Evolutionary conservation across 2,888 invertebrate genomes (phyloP).

Genomic region (Clusia tigrina): DNA sequence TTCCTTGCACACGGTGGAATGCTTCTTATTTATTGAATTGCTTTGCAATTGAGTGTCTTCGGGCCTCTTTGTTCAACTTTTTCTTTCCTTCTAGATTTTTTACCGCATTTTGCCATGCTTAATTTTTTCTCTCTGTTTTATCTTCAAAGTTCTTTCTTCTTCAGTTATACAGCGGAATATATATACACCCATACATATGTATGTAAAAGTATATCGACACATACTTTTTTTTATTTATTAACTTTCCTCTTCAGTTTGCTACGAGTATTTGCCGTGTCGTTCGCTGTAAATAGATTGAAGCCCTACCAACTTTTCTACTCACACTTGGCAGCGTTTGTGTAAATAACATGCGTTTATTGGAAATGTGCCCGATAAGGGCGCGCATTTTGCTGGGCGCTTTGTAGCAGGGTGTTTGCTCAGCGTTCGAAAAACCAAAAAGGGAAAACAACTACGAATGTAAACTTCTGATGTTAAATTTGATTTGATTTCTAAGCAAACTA

Average conservation of each 20-base stretch:
- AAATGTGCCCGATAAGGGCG: no score
- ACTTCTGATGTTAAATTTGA: no score
- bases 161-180: no score
- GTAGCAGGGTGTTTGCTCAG: no score
- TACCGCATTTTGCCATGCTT: not conserved
- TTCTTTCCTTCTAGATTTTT: not conserved
- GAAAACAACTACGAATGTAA: no score
- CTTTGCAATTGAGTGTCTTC: not conserved
- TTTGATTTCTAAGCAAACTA: no score
- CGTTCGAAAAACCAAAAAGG: no score
- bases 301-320: constrained; percentile 1
- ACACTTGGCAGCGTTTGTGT: not conserved
- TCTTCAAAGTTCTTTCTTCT: constrained; percentile 1
- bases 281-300: not conserved
- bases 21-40: not conserved
- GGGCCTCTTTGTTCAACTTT: not conserved
- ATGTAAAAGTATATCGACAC: no score
- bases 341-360: no score
- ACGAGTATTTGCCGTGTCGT: constrained; percentile 5
- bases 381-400: no score
- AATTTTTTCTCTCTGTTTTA: not conserved
- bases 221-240: not conserved
- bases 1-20: not conserved
- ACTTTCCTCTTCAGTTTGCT: not conserved
- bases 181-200: no score